Conservation (phyloP, 2,888 invertebrate species). For the Nasonovia ribisnigri region DNA sequence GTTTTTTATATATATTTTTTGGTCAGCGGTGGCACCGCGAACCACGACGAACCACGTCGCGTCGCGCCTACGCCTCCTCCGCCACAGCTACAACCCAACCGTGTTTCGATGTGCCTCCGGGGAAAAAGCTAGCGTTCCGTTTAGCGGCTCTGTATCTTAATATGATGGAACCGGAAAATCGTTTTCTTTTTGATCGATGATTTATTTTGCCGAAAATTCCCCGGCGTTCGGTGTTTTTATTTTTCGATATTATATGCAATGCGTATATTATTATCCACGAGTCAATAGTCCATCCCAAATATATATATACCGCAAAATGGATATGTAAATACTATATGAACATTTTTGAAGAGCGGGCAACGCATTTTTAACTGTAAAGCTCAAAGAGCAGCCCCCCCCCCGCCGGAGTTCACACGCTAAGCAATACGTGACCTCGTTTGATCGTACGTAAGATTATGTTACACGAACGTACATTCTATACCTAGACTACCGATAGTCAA, state of each 20-base stretch:
- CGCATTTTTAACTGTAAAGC: neutral
- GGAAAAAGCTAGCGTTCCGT: neutral
- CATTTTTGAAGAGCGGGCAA: neutral
- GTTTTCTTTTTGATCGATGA: neutral
- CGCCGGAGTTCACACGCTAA: neutral
- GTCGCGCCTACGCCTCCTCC: neutral
- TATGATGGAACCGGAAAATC: neutral
- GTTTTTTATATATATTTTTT: conserved; percentile 32
- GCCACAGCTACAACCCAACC: neutral
- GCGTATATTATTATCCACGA: neutral
- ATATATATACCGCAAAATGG: too few species aligned
- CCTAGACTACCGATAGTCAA: neutral
- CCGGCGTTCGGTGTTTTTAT: neutral
- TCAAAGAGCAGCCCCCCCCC: neutral
- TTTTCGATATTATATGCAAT: neutral
- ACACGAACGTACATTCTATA: neutral
- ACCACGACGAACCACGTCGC: conserved; percentile 41
- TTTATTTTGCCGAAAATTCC: neutral
- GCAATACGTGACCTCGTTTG: neutral
- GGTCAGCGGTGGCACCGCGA: conserved; percentile 33
- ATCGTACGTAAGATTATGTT: too few species aligned
- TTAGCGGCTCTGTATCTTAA: neutral
- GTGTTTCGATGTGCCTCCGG: neutral
- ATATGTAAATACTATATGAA: neutral
- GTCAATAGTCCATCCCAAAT: too few species aligned